Evolutionary conservation across 2,888 invertebrate genomes (phyloP).

Genomic region (Kuschelorhynchus macadamiae): DNA sequence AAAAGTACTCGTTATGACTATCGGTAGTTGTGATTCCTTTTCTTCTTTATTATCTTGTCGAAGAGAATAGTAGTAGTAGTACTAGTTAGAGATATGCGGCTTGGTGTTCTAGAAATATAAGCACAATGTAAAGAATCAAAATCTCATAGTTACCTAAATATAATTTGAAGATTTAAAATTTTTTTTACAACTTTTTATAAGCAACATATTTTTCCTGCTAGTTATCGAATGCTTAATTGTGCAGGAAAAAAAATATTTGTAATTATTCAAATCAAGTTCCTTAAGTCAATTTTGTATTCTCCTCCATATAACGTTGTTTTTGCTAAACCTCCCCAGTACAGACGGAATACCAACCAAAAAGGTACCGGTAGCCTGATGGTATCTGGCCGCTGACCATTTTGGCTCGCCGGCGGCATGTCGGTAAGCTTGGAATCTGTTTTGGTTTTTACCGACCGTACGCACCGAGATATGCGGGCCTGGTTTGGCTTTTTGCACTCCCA

Average conservation of each 20-base stretch:
- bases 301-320: too few species aligned
- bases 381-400: slow-evolving; percentile 55
- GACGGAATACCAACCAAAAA: slow-evolving; percentile 53
- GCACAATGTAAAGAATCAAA: too few species aligned
- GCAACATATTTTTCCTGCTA: too few species aligned
- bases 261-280: not conserved
- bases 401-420: slow-evolving; percentile 59
- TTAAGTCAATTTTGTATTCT: too few species aligned
- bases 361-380: slow-evolving; percentile 60
- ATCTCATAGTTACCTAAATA: not conserved
- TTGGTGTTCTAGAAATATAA: too few species aligned
- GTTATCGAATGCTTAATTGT: too few species aligned
- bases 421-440: slow-evolving; percentile 51
- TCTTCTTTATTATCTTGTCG: too few species aligned
- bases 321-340: slow-evolving; percentile 24
- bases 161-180: not conserved
- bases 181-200: too few species aligned
- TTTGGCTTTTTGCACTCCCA: slow-evolving; percentile 49
- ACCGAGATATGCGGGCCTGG: slow-evolving; percentile 40
- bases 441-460: slow-evolving; percentile 48
- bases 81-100: too few species aligned
- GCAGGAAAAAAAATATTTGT: not conserved
- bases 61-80: too few species aligned
- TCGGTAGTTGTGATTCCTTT: too few species aligned
- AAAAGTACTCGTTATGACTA: too few species aligned